These are phyloP conservation scores for Anser cygnoides DNA, from an alignment of 2,113 vertebrate species.

Conservation along the genomic window DNA sequence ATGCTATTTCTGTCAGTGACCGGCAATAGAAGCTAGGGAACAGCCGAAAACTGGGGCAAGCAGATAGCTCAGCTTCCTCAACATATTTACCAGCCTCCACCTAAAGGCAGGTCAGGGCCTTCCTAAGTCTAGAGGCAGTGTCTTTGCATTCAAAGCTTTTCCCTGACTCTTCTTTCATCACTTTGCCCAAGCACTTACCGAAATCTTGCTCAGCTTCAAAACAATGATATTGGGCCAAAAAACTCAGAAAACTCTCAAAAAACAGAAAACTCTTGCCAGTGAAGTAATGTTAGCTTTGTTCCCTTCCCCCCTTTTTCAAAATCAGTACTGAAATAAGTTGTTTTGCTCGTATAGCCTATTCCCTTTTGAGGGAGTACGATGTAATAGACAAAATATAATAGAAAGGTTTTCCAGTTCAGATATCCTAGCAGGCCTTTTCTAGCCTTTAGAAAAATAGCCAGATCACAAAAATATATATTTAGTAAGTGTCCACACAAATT, in stretches of 20 bases:
- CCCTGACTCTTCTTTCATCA: not conserved
- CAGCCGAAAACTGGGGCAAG: not conserved
- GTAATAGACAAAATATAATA: not conserved
- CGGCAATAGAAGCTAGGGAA: not conserved
- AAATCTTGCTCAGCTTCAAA: not conserved
- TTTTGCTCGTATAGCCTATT: not conserved
- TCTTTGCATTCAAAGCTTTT: not conserved
- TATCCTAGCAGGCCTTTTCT: not conserved
- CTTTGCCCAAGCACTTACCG: not conserved
- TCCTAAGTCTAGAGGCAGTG: not conserved
- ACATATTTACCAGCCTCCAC: not conserved
- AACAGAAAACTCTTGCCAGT: not conserved
- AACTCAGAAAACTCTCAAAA: no score
- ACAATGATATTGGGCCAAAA: not conserved
- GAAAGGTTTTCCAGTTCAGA: not conserved
- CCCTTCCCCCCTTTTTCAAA: not conserved
- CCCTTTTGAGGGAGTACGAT: not conserved
- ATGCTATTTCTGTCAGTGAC: not conserved
- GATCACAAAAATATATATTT: not conserved
- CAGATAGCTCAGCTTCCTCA: not conserved
- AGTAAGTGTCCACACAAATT: not conserved
- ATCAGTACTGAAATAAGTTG: not conserved
- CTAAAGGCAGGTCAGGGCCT: not conserved
- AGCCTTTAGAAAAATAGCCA: not conserved
- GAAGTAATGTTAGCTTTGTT: not conserved